phyloP scores from a whole-genome alignment of 2,888 invertebrate species.

The Teinopalpus imperialis region DNA sequence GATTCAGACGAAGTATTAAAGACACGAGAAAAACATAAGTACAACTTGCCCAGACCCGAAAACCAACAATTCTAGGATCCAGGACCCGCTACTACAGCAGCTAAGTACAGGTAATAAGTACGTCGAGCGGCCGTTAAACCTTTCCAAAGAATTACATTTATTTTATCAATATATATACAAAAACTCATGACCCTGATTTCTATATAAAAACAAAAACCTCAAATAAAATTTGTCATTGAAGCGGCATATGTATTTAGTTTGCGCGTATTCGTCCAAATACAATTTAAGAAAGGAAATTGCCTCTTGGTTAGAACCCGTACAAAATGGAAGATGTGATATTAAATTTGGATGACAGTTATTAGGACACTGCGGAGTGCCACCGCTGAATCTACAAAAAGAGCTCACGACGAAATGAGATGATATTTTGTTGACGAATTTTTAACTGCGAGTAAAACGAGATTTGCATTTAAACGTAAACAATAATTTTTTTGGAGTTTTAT shows the following conservation, averaged over 20 bases:
- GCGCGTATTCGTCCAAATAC: constrained; percentile 72
- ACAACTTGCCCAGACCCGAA: too few species aligned
- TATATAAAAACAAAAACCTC: constrained; percentile 50
- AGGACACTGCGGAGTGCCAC: constrained; percentile 52
- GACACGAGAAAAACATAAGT: too few species aligned
- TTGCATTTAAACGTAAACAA: constrained; percentile 26
- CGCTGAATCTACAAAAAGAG: constrained; percentile 45
- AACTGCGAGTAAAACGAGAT: constrained; percentile 37
- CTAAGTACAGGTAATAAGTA: too few species aligned
- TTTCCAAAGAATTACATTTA: too few species aligned
- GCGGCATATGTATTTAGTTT: constrained; percentile 73
- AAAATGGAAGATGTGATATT: constrained; percentile 76
- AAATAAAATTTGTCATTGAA: constrained; percentile 73
- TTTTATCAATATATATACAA: too few species aligned
- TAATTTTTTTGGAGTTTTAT: constrained; percentile 6
- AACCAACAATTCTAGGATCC: too few species aligned
- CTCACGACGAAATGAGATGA: constrained; percentile 52
- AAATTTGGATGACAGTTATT: constrained; percentile 79
- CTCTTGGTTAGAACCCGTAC: constrained; percentile 61
- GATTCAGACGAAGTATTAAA: too few species aligned
- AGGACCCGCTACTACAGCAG: too few species aligned
- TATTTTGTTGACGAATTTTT: constrained; percentile 53
- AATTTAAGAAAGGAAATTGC: constrained; percentile 79
- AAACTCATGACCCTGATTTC: constrained; percentile 34
- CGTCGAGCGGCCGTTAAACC: too few species aligned